These are phyloP conservation scores for Tyrophagus putrescentiae DNA, from an alignment of 1,140 invertebrate genomes.

Conservation along the genomic window DNA sequence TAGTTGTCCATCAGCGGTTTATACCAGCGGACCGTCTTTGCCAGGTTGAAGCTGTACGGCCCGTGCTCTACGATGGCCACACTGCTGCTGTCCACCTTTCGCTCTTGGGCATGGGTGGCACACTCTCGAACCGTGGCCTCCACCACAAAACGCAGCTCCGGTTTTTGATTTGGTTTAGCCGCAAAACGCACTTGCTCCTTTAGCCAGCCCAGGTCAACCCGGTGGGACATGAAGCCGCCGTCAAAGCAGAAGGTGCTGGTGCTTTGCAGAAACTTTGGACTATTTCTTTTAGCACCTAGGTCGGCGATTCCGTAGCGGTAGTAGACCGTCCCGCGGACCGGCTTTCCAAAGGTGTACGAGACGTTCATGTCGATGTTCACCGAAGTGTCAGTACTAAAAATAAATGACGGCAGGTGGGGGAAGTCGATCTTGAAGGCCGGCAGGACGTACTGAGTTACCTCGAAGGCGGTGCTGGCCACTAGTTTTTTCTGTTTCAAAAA, in stretches of 20 bases:
- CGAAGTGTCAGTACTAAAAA: conserved; percentile 18
- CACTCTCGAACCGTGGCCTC: conserved; percentile 32
- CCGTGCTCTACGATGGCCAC: conserved; percentile 30
- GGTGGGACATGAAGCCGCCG: no score
- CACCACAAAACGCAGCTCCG: conserved; percentile 29
- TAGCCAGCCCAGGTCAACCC: no score
- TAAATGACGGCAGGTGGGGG: conserved; percentile 24
- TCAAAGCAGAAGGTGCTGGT: conserved; percentile 17
- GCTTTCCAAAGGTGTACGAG: conserved; percentile 34
- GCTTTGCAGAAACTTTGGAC: conserved; percentile 14
- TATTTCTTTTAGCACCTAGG: no score
- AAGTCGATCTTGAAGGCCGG: conserved; percentile 27
- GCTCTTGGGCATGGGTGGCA: conserved; percentile 31
- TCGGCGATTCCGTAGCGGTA: conserved; percentile 3
- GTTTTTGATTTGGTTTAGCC: no score
- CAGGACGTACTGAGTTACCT: conserved; percentile 26
- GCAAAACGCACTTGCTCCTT: no score
- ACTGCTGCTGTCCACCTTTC: conserved; percentile 25
- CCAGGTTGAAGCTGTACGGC: conserved; percentile 30
- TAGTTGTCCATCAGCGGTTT: conserved; percentile 31
- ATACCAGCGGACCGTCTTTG: conserved; percentile 29
- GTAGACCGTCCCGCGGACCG: conserved; percentile 31
- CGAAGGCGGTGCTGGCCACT: conserved; percentile 22
- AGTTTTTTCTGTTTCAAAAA: background rate
- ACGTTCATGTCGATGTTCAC: conserved; percentile 21